These are phyloP conservation scores for Musca vetustissima DNA, from an alignment of 1,140 invertebrate genomes.

Conservation along the genomic window DNA sequence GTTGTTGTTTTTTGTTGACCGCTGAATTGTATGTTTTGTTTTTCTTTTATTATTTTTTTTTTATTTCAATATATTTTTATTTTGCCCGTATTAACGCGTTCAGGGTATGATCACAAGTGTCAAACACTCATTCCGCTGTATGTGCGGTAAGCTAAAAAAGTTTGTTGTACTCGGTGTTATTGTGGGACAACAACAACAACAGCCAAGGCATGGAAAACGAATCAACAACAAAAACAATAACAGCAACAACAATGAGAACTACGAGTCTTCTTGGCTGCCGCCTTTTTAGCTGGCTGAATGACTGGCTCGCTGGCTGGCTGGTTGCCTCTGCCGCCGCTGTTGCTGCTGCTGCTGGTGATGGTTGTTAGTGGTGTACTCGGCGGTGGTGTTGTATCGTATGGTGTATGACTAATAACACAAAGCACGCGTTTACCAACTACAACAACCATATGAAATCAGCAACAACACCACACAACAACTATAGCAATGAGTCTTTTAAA, in stretches of 20 bases:
- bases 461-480: conserved; percentile 18
- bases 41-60: background rate
- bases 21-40: background rate
- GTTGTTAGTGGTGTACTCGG: too few species aligned
- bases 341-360: conserved; percentile 27
- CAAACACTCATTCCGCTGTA: conserved; percentile 21
- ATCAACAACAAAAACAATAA: conserved; percentile 6
- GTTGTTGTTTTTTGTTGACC: too few species aligned
- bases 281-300: conserved; percentile 31
- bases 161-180: conserved; percentile 10
- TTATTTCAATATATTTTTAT: conserved; percentile 2
- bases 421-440: conserved; percentile 6
- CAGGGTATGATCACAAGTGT: conserved; percentile 21
- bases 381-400: too few species aligned
- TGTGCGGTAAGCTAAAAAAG: conserved; percentile 17
- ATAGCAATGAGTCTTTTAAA: background rate
- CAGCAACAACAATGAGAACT: background rate
- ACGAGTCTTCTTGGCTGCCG: conserved; percentile 48
- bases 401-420: conserved; percentile 18
- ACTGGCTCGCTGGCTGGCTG: conserved; percentile 27
- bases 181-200: conserved; percentile 9
- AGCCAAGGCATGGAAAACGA: background rate
- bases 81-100: conserved; percentile 16
- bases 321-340: conserved; percentile 13
- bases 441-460: background rate